These are phyloP conservation scores for Pachypanchax playfairii DNA, from an alignment of 2,113 vertebrate species.

Conservation along the genomic window DNA sequence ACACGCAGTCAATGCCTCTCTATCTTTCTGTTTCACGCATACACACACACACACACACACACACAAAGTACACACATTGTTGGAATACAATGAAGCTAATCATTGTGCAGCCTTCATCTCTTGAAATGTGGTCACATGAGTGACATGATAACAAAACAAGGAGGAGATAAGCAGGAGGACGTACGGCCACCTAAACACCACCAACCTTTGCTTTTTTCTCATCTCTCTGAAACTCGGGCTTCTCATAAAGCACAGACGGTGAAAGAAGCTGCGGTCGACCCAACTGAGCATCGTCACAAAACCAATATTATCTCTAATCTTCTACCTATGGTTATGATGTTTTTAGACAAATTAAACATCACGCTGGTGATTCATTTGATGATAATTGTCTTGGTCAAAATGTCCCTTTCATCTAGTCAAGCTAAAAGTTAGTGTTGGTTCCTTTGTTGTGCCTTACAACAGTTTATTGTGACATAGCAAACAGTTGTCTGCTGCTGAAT, in stretches of 20 bases:
- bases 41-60: too few species aligned
- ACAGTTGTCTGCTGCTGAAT: constrained; percentile 4
- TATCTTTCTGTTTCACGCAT: constrained; percentile 18
- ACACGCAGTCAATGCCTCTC: constrained; percentile 18
- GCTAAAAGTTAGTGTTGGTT: not conserved
- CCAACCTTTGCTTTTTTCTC: constrained; percentile 7
- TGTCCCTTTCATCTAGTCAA: not conserved
- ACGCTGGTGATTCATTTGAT: not conserved
- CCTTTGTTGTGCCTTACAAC: not conserved
- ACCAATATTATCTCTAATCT: constrained; percentile 1
- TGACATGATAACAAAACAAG: constrained; percentile 55
- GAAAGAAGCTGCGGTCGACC: not conserved
- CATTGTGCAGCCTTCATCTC: constrained; percentile 50
- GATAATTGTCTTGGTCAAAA: not conserved
- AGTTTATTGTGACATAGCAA: not conserved
- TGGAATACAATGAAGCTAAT: constrained; percentile 69
- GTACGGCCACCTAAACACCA: constrained; percentile 25
- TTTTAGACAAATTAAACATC: not conserved
- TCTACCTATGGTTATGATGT: constrained; percentile 2
- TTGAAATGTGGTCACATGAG: constrained; percentile 65
- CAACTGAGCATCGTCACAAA: not conserved
- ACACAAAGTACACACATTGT: constrained; percentile 21
- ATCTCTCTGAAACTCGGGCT: constrained; percentile 7
- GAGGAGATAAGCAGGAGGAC: constrained; percentile 45
- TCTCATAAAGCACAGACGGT: not conserved